These are phyloP conservation scores for Tetragonula clypearis DNA, from an alignment of 1,140 invertebrate species.

Conservation along the genomic window DNA sequence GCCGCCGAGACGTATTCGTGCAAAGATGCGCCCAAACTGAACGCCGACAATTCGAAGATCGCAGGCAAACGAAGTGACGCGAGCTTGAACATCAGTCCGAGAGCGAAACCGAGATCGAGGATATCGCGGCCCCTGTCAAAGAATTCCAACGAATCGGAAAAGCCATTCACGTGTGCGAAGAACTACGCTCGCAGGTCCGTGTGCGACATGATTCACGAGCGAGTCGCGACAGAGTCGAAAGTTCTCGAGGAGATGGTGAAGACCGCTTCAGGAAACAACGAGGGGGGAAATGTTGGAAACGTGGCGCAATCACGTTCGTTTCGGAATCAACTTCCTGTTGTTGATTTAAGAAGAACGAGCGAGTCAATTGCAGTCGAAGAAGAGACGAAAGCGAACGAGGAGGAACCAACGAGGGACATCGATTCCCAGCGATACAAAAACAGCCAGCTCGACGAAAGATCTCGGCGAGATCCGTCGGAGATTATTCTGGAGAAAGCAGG, in stretches of 20 bases:
- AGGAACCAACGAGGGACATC: constrained; percentile 29
- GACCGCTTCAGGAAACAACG: too few species aligned
- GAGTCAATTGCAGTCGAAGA: not conserved
- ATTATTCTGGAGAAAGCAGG: not conserved
- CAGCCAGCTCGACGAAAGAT: not conserved
- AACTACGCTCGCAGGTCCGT: not conserved
- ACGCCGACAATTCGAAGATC: not conserved
- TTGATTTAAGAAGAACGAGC: too few species aligned
- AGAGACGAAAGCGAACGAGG: not conserved
- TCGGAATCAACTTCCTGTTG: not conserved
- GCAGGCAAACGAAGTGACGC: not conserved
- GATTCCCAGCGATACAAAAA: not conserved
- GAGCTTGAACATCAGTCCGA: not conserved
- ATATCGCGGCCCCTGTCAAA: not conserved
- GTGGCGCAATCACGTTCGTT: not conserved
- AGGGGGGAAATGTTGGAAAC: not conserved
- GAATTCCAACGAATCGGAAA: not conserved
- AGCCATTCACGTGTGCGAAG: not conserved
- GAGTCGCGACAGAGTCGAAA: not conserved
- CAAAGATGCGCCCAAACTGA: not conserved
- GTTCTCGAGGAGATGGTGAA: not conserved
- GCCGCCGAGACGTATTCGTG: not conserved
- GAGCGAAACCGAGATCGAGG: not conserved
- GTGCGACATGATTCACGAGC: not conserved
- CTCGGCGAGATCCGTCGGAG: too few species aligned